Evolutionary conservation across 2,113 vertebrate genomes (phyloP).

Genomic region (Xiphias gladius): DNA sequence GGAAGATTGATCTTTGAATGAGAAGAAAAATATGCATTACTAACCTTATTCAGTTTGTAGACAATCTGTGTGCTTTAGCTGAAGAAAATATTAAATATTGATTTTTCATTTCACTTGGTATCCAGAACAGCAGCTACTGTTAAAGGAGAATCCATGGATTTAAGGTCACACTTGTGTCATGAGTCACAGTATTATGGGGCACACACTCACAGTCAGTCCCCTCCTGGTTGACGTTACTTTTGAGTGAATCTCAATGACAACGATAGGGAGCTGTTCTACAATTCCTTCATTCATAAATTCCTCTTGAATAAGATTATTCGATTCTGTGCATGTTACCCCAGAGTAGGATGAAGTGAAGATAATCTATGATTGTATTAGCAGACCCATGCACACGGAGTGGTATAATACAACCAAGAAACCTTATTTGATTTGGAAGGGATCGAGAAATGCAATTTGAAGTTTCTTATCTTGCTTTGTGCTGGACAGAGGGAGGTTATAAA

Average conservation of each 20-base stretch:
- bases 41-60: slow-evolving; percentile 61
- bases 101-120: slow-evolving; percentile 64
- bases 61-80: slow-evolving; percentile 40
- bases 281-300: slow-evolving; percentile 56
- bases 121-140: slow-evolving; percentile 38
- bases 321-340: slow-evolving; percentile 60
- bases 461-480: slow-evolving; percentile 67
- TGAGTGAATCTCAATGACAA: slow-evolving; percentile 12
- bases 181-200: neutral
- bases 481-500: slow-evolving; percentile 23
- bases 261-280: neutral
- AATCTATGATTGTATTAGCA: slow-evolving; percentile 67
- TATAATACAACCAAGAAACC: slow-evolving; percentile 50
- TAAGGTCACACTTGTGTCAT: slow-evolving; percentile 19
- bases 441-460: slow-evolving; percentile 63
- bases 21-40: slow-evolving; percentile 56
- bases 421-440: slow-evolving; percentile 71
- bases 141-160: slow-evolving; percentile 2
- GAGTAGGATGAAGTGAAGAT: slow-evolving; percentile 34
- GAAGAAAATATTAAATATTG: slow-evolving; percentile 76
- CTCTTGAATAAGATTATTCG: slow-evolving; percentile 41
- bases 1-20: slow-evolving; percentile 64
- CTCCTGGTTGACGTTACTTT: slow-evolving; percentile 6
- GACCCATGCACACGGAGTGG: slow-evolving; percentile 28
- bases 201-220: neutral